Base-by-base conservation (phyloP, 2,888 invertebrate species). In the Nasonia oneida region DNA sequence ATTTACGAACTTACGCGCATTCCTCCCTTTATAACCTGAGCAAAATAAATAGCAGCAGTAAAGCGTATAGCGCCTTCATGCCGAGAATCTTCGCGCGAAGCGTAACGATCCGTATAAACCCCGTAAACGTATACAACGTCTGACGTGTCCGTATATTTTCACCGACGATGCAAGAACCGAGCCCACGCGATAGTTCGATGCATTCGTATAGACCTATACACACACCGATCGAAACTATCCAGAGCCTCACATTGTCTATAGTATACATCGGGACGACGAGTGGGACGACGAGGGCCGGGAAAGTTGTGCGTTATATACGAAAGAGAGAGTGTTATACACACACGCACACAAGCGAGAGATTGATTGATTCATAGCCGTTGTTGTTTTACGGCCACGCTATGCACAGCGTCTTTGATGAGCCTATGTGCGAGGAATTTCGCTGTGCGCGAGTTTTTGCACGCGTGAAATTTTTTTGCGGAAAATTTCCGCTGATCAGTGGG, bases 281-380 rank as follows among this genome's bases (percentile, higher is more conserved):
- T 42, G 64, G 64, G 47, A 12, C 4, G 50, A 15, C 39, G 47
- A 37, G 18, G 15, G n/a, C 57, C 37, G 37, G 71, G 39, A 71
- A 80, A 50, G 80, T 18, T n/a, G n/a, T n/a, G n/a, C n/a, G 57
- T 14, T 53, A 57, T 71, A 29, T 3, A 33, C 29, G 29, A 70
- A 5, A 47, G 18, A 70, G n/a, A 50, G 67, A 67, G 5, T 61
- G 18, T 53, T 29, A 29, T 1, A 29, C 29, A 29, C 5, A 53
- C 3, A 61, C 0, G 6, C 15, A 18, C 15, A 57, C n/a, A 53
- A 12, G 57, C 57, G 8, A 37, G 78, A 53, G 47, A 81, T 81
- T 80, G 81, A 81, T 81, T 81, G 81, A 81, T 81, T 81, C 81
- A 81, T 81, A 29, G 81, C 81, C 42, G 67, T 73, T 23, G 73